These are phyloP conservation scores for Drosophila kambysellisi DNA, from an alignment of 2,888 invertebrate genomes.

Conservation along the genomic window DNA sequence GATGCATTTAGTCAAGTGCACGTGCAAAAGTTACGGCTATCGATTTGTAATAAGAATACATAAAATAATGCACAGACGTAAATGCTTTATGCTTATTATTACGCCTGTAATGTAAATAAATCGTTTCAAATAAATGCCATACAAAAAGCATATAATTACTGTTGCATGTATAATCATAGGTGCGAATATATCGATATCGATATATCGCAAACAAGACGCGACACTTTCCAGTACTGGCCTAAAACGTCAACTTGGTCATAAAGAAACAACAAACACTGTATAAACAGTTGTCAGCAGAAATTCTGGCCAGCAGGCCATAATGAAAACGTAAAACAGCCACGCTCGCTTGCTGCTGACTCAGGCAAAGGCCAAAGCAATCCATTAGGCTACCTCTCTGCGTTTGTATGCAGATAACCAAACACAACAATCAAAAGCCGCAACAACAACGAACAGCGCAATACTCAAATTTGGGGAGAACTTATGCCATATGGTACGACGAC, in stretches of 20 bases:
- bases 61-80: not conserved
- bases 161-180: not conserved
- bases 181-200: slow-evolving; percentile 34
- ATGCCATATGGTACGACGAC: slow-evolving; percentile 53
- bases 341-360: slow-evolving; percentile 32
- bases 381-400: slow-evolving; percentile 14
- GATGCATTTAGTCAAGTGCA: slow-evolving; percentile 59
- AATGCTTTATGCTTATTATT: slow-evolving; percentile 4
- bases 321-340: slow-evolving; percentile 36
- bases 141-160: slow-evolving; percentile 1
- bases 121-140: slow-evolving; percentile 32
- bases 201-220: slow-evolving; percentile 9
- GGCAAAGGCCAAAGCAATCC: slow-evolving; percentile 24
- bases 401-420: slow-evolving; percentile 32
- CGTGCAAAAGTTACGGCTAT: slow-evolving; percentile 10
- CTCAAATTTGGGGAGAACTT: slow-evolving; percentile 20
- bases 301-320: slow-evolving; percentile 15
- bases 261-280: slow-evolving; percentile 52
- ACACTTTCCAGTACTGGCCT: slow-evolving; percentile 42
- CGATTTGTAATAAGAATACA: slow-evolving; percentile 4
- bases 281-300: slow-evolving; percentile 69
- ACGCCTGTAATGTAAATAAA: slow-evolving; percentile 35
- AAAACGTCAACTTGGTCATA: slow-evolving; percentile 40
- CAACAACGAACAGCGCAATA: slow-evolving; percentile 20
- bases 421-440: slow-evolving; percentile 10